These are phyloP conservation scores for Copidosoma aretas DNA, from an alignment of 2,888 invertebrate genomes.

Conservation along the genomic window DNA sequence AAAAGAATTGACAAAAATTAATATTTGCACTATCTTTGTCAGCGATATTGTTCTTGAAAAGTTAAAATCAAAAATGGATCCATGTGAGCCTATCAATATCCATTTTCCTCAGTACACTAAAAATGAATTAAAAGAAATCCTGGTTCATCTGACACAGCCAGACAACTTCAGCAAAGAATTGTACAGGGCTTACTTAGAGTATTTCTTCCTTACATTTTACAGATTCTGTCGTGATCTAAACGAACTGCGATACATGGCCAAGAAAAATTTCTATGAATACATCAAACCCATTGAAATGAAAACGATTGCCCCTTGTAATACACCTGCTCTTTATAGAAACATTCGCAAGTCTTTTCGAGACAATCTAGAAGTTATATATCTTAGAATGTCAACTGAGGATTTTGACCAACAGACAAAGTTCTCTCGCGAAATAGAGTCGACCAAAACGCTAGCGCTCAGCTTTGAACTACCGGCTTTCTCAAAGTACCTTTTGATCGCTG, in stretches of 20 bases:
- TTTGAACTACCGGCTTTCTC: slow-evolving; percentile 88
- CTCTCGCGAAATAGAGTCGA: slow-evolving; percentile 56
- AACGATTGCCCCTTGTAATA: slow-evolving; percentile 71
- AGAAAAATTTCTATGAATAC: slow-evolving; percentile 77
- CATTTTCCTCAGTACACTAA: slow-evolving; percentile 83
- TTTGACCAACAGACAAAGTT: slow-evolving; percentile 47
- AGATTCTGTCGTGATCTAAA: slow-evolving; percentile 84
- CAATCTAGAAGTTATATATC: slow-evolving; percentile 79
- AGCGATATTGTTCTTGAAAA: slow-evolving; percentile 84
- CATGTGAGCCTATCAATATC: slow-evolving; percentile 74
- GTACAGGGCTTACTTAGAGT: slow-evolving; percentile 80
- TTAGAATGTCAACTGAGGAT: slow-evolving; percentile 65
- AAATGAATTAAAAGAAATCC: slow-evolving; percentile 69
- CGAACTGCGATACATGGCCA: slow-evolving; percentile 83
- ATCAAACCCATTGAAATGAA: slow-evolving; percentile 78
- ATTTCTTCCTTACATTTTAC: slow-evolving; percentile 85
- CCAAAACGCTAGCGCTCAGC: slow-evolving; percentile 61
- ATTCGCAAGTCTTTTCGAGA: slow-evolving; percentile 78
- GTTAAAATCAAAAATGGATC: slow-evolving; percentile 74
- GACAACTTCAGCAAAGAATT: slow-evolving; percentile 65
- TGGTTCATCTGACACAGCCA: slow-evolving; percentile 56
- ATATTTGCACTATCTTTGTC: slow-evolving; percentile 78
- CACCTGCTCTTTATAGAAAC: slow-evolving; percentile 74
- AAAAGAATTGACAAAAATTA: slow-evolving; percentile 72
- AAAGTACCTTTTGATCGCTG: slow-evolving; percentile 87